Evolutionary conservation across 2,113 vertebrate species (phyloP), one percentile per base, ranked within the genome.

Genomic region (Gallinago paraguaiae): DNA sequence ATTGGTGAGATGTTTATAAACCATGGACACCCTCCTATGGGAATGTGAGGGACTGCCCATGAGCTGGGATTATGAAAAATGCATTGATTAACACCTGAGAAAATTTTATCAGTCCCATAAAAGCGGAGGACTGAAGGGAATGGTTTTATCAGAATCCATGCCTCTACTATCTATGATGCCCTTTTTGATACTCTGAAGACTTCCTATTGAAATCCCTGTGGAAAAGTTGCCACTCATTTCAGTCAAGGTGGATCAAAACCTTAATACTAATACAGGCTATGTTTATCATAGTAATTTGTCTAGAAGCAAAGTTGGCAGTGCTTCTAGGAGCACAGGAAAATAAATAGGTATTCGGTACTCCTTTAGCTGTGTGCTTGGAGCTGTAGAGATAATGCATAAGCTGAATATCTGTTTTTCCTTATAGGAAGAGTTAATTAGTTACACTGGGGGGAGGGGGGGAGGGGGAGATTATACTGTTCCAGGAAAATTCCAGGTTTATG

Each of bases 401-500:
- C 11, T 70, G 10, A 64, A 53, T 53, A 57, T 65, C 24, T 91
- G 7, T 54, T 92, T 88, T 88, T 14, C 13, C 30, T 83, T 41
- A 45, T 1, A 39, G 16, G 24, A 86, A 41, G 35, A 81, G 22
- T 30, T 71, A 69, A 43, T 82, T 79, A 27, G 5, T 57, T 64
- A 8, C 59, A 18, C 14, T 27, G 25, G 12, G 9, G 9, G 7
- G 2, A 0, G 25, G 12, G 8, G 9, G 7, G 2, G 0, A 4
- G 22, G 13, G 11, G 9, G 7, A 2, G 0, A 5, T 23, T 74
- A 17, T n/a, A 19, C 8, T 57, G 3, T 70, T 76, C 22, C 16
- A 57, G 65, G 31, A 87, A 8, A 94, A 33, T 2, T 30, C 16
- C 61, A 43, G 6, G 5, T 10, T 82, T 84, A 30, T 28, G 11